phyloP scores from a whole-genome alignment of 2,888 invertebrate genomes.

The Eristalis pertinax region DNA sequence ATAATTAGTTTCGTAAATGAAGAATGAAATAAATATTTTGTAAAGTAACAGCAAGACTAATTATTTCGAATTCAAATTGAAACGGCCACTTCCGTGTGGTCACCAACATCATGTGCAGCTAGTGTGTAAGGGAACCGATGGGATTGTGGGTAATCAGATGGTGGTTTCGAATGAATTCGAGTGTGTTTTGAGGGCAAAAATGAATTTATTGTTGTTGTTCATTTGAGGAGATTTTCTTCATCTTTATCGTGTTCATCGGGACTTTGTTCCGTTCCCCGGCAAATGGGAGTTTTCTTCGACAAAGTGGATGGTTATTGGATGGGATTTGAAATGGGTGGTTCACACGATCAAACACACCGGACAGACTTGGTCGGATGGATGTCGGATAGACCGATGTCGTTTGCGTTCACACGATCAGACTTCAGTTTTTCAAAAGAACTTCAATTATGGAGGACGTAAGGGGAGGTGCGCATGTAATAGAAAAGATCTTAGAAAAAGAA shows the following conservation, averaged over 20 bases:
- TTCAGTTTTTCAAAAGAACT: too few relatives aligned
- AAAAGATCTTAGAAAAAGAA: too few relatives aligned
- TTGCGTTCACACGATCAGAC: too few relatives aligned
- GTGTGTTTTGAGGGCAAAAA: background rate
- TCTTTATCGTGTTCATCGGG: too few relatives aligned
- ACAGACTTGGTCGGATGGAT: too few relatives aligned
- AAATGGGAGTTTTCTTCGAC: too few relatives aligned
- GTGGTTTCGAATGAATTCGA: background rate
- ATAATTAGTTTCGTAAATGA: constrained; percentile 13
- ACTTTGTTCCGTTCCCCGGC: background rate
- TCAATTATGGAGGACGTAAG: too few relatives aligned
- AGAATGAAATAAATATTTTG: constrained; percentile 64
- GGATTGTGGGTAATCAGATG: background rate
- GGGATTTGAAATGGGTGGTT: too few relatives aligned
- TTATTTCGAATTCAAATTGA: background rate
- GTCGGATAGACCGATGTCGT: too few relatives aligned
- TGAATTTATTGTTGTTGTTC: constrained; percentile 33
- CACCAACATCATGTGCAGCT: background rate
- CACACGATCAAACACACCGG: too few relatives aligned
- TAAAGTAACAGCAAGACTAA: constrained; percentile 16
- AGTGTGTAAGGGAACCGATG: background rate
- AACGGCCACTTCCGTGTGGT: background rate
- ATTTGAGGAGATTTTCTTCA: background rate
- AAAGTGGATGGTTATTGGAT: too few relatives aligned
- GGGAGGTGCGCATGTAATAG: too few relatives aligned